Conservation (phyloP, 2,888 invertebrate genomes). For the Microctonus aethiopoides region DNA sequence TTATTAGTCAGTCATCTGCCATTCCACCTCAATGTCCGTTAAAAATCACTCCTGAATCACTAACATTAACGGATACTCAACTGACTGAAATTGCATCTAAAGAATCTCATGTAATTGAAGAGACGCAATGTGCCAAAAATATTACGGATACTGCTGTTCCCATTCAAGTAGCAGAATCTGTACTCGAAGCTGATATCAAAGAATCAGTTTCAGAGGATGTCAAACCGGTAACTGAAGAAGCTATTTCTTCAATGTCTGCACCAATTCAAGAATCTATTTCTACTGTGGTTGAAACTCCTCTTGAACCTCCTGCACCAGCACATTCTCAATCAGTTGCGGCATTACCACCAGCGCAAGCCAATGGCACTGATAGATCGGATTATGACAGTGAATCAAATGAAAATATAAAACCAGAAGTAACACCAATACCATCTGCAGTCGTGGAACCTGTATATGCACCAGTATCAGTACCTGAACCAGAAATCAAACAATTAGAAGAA, state of each 20-base stretch:
- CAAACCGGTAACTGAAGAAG: constrained; percentile 51
- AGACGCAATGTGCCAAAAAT: constrained; percentile 13
- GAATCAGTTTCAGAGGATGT: constrained; percentile 56
- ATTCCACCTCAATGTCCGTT: constrained; percentile 5
- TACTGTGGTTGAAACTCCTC: constrained; percentile 45
- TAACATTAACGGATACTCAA: background rate
- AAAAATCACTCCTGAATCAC: constrained; percentile 2
- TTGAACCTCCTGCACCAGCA: constrained; percentile 34
- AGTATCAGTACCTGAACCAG: background rate
- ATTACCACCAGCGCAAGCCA: constrained; percentile 13
- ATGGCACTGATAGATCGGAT: constrained; percentile 27
- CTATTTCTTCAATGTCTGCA: constrained; percentile 54
- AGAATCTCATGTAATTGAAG: background rate
- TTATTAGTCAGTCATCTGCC: background rate
- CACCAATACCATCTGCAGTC: background rate
- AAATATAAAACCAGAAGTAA: background rate
- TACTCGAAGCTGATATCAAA: constrained; percentile 59
- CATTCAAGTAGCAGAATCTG: constrained; percentile 63
- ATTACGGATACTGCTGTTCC: constrained; percentile 54
- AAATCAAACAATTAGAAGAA: background rate
- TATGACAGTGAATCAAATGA: constrained; percentile 31
- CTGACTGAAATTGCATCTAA: background rate
- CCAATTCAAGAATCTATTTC: constrained; percentile 54
- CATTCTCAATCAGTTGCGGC: constrained; percentile 8
- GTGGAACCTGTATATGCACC: background rate